Conservation (phyloP, 2,888 invertebrate genomes). For the Malacosoma neustria region DNA sequence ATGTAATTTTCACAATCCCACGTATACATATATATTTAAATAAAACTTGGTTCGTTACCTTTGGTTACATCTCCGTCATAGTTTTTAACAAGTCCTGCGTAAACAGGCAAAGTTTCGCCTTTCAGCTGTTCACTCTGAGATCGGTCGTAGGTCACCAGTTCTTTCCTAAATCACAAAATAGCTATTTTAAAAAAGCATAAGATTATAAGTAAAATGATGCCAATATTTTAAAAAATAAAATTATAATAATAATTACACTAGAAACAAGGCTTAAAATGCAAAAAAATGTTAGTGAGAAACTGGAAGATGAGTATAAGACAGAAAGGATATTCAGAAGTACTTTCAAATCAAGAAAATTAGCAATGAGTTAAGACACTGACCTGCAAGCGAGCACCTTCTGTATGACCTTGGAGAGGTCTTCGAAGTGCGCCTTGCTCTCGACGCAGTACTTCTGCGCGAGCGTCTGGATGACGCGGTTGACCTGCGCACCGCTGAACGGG, state of each 20-base stretch:
- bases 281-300: too few species aligned
- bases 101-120: conserved; percentile 57
- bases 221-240: too few species aligned
- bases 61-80: conserved; percentile 60
- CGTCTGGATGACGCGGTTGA: conserved; percentile 94
- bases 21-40: too few species aligned
- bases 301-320: too few species aligned
- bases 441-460: conserved; percentile 96
- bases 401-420: conserved; percentile 92
- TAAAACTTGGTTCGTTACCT: too few species aligned
- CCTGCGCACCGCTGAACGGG: conserved; percentile 78
- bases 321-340: neutral
- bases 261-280: too few species aligned
- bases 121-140: conserved; percentile 81
- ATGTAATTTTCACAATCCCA: too few species aligned
- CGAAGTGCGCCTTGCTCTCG: conserved; percentile 95
- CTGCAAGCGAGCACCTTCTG: conserved; percentile 93
- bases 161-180: conserved; percentile 67
- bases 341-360: neutral
- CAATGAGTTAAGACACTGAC: conserved; percentile 34
- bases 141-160: conserved; percentile 93
- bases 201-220: too few species aligned
- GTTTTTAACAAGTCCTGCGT: conserved; percentile 61
- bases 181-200: too few species aligned
- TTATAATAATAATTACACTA: too few species aligned